phyloP scores from a whole-genome alignment of 1,140 invertebrate species.

The Aphelenchoides besseyi region DNA sequence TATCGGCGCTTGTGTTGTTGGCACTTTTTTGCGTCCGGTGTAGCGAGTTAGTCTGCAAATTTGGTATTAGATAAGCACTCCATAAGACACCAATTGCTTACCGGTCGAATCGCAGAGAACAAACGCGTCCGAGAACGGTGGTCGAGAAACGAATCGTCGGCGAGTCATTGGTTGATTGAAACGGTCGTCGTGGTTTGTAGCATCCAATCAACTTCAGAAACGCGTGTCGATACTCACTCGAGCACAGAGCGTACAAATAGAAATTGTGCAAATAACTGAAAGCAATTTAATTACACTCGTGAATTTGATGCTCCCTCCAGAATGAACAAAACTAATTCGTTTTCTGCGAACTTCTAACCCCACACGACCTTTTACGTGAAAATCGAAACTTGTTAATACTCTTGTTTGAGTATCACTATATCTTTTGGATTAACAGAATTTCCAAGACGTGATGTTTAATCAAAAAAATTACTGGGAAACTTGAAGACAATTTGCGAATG shows the following conservation, averaged over 20 bases:
- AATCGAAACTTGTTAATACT: too few relatives aligned
- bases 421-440: too few relatives aligned
- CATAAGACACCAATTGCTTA: neutral
- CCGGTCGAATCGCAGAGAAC: slow-evolving; percentile 5
- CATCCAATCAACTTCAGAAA: slow-evolving; percentile 39
- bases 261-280: slow-evolving; percentile 58
- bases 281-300: too few relatives aligned
- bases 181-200: slow-evolving; percentile 20
- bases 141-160: slow-evolving; percentile 28
- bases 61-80: neutral
- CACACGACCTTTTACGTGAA: neutral
- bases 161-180: slow-evolving; percentile 4
- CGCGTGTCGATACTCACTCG: slow-evolving; percentile 50
- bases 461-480: slow-evolving; percentile 54
- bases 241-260: slow-evolving; percentile 51
- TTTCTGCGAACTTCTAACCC: neutral
- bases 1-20: neutral
- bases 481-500: slow-evolving; percentile 56
- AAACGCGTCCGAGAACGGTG: slow-evolving; percentile 16
- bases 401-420: too few relatives aligned
- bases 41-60: neutral
- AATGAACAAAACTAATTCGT: neutral
- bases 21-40: neutral
- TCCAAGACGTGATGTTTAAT: too few relatives aligned
- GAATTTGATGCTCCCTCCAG: neutral